Conservation (phyloP, 1,140 invertebrate genomes). For the Radopholus similis region DNA sequence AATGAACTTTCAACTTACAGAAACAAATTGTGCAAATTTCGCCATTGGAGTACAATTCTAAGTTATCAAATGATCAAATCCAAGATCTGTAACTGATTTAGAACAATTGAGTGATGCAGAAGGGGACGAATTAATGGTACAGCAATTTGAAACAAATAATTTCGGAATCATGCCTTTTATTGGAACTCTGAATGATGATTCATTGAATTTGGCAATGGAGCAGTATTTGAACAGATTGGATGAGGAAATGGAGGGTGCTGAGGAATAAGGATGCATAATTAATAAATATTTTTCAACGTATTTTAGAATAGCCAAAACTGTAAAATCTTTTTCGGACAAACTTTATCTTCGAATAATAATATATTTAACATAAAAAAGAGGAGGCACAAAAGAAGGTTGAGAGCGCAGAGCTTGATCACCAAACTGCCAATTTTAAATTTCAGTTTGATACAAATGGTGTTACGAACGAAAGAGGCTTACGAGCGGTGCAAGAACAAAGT, state of each 20-base stretch:
- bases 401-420: no score
- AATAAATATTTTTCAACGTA: neutral
- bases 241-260: neutral
- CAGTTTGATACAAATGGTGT: no score
- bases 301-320: neutral
- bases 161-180: neutral
- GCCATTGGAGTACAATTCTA: neutral
- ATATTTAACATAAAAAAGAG: neutral
- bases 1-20: no score
- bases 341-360: neutral
- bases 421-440: no score
- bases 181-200: neutral
- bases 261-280: neutral
- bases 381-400: no score
- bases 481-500: no score
- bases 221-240: neutral
- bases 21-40: neutral
- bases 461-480: no score
- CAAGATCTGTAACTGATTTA: neutral
- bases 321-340: neutral
- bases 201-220: neutral
- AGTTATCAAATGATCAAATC: neutral
- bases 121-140: neutral
- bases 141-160: neutral
- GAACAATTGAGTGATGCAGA: neutral